Evolutionary conservation across 2,113 vertebrate species (phyloP).

Genomic region (Neomonachus schauinslandi): DNA sequence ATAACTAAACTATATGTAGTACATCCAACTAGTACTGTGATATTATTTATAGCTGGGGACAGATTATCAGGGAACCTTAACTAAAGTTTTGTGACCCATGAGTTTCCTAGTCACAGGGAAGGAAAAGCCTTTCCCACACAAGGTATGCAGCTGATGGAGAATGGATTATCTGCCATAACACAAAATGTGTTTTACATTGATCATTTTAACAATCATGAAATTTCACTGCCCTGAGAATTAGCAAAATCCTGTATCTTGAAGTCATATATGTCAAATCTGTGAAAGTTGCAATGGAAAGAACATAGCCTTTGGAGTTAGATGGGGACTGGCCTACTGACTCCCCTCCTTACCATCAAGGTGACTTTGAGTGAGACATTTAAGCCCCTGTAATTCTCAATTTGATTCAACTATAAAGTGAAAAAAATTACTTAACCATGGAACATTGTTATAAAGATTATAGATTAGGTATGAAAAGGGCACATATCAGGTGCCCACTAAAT

Average conservation of each 20-base stretch:
- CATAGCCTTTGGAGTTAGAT: not conserved
- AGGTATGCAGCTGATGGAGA: not conserved
- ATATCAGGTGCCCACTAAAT: not conserved
- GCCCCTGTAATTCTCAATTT: not conserved
- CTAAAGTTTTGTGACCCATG: not conserved
- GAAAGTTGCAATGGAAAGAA: slow-evolving; percentile 1
- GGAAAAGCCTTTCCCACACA: not conserved
- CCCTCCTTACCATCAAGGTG: not conserved
- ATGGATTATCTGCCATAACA: not conserved
- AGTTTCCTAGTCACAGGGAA: not conserved
- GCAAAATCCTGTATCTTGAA: not conserved
- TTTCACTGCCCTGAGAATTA: not conserved
- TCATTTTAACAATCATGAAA: not conserved
- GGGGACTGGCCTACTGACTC: not conserved
- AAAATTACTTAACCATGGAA: not conserved
- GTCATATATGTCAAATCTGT: not conserved
- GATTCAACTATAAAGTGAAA: not conserved
- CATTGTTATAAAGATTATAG: not conserved
- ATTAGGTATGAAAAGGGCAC: not conserved
- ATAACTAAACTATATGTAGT: not conserved
- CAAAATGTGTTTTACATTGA: not conserved
- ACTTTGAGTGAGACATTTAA: slow-evolving; percentile 29
- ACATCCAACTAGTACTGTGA: not conserved
- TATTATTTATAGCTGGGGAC: not conserved
- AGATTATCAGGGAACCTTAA: not conserved